A percentile compares a stretch with the other conserved stretches of the same genome.
Conservation (phyloP, 1,140 invertebrate species). For the Drosophila mojavensis region DNA sequence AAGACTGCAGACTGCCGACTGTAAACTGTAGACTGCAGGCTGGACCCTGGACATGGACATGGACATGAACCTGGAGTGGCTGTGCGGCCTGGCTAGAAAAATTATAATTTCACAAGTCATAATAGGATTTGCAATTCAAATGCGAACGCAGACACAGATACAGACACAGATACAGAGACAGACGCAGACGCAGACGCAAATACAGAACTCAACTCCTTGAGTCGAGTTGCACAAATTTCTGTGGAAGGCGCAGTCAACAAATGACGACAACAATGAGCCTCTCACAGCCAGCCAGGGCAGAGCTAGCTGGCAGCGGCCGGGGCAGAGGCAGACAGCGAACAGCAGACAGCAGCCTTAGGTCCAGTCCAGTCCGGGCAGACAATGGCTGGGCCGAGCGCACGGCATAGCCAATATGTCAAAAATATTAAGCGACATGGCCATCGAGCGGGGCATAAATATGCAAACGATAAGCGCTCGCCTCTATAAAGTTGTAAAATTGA, state of each 20-base stretch:
- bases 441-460: constrained; percentile 72
- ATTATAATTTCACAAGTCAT: constrained; percentile 84
- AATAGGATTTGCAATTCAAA: constrained; percentile 84
- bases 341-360: constrained; percentile 43
- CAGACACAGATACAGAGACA: constrained; percentile 25
- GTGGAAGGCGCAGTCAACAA: constrained; percentile 64
- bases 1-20: constrained; percentile 55
- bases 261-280: constrained; percentile 57
- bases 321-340: constrained; percentile 17
- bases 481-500: constrained; percentile 83
- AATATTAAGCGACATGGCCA: constrained; percentile 83
- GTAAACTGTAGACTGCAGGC: constrained; percentile 46
- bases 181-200: constrained; percentile 28
- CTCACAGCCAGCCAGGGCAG: constrained; percentile 15
- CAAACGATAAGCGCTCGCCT: constrained; percentile 77
- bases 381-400: constrained; percentile 36
- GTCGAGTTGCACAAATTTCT: constrained; percentile 71
- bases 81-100: constrained; percentile 70
- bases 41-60: constrained; percentile 72
- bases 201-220: constrained; percentile 51
- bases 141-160: constrained; percentile 71
- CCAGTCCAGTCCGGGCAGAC: constrained; percentile 41
- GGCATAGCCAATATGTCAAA: constrained; percentile 82
- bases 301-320: not conserved
- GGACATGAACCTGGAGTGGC: constrained; percentile 56